Conservation (phyloP, 2,113 vertebrate genomes). For the Laterallus jamaicensis region DNA sequence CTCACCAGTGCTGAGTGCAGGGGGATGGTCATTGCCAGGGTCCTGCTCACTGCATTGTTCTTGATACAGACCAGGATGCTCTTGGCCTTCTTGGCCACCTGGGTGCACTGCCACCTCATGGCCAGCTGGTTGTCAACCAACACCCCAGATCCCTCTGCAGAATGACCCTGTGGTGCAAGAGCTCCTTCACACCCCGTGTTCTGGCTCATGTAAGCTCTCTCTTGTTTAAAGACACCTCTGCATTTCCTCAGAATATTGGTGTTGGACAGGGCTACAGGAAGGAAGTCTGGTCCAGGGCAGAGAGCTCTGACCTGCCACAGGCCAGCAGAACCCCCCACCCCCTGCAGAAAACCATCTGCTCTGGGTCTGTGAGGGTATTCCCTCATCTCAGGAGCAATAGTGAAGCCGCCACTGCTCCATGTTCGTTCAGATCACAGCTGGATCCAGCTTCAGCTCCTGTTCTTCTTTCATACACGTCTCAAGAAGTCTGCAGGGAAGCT, state of each 20-base stretch:
- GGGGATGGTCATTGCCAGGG: too few species aligned
- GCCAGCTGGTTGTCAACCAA: too few species aligned
- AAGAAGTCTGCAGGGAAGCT: slow-evolving; percentile 34
- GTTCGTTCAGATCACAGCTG: not conserved
- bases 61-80: too few species aligned
- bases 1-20: too few species aligned
- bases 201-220: too few species aligned
- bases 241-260: not conserved
- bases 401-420: rapidly evolving
- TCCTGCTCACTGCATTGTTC: too few species aligned
- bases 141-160: not conserved
- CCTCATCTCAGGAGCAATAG: not conserved
- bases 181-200: not conserved
- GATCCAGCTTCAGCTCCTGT: not conserved
- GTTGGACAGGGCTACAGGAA: not conserved
- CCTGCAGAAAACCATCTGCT: not conserved
- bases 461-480: not conserved
- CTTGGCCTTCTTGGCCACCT: too few species aligned
- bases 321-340: not conserved
- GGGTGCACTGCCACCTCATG: too few species aligned
- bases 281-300: too few species aligned
- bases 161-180: not conserved
- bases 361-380: not conserved
- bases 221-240: not conserved
- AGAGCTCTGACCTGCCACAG: not conserved